A percentile compares a stretch with the other conserved stretches of the same genome.
Evolutionary conservation across 2,797 vertebrate genomes (phyloP).

Genomic region (Halcyon badia): DNA sequence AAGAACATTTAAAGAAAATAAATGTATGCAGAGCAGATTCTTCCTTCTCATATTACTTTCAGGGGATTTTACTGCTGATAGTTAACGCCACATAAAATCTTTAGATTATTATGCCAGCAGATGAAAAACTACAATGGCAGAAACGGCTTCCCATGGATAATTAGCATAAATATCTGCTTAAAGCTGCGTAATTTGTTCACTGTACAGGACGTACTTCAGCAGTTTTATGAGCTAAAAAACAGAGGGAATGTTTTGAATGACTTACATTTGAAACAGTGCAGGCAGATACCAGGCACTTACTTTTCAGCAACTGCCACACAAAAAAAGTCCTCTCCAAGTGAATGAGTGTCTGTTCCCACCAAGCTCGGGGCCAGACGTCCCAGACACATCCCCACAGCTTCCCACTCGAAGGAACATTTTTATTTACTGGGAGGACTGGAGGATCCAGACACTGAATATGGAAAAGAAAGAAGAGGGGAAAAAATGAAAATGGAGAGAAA

Average conservation of each 20-base stretch:
- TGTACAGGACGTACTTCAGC: constrained; percentile 53
- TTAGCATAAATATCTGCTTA: constrained; percentile 70
- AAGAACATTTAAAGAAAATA: constrained; percentile 67
- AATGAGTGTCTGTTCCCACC: background rate
- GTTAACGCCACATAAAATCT: constrained; percentile 61
- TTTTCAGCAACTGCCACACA: background rate
- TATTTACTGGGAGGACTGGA: background rate
- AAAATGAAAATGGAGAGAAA: background rate
- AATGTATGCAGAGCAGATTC: constrained; percentile 52
- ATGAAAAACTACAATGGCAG: constrained; percentile 64
- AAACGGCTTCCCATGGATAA: constrained; percentile 58
- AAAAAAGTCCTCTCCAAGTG: background rate
- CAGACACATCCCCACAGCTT: constrained; percentile 41
- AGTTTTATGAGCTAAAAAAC: constrained; percentile 62
- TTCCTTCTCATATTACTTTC: constrained; percentile 45
- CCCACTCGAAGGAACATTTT: constrained; percentile 50
- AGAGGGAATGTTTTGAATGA: constrained; percentile 53
- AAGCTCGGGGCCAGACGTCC: background rate
- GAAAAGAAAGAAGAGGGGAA: background rate
- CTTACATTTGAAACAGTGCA: constrained; percentile 23
- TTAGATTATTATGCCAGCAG: background rate
- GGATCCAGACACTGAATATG: background rate
- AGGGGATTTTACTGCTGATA: constrained; percentile 55
- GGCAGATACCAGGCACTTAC: constrained; percentile 23
- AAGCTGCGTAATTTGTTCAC: constrained; percentile 61